phyloP scores from a whole-genome alignment of 2,888 invertebrate species.

The Megamerina dolium region DNA sequence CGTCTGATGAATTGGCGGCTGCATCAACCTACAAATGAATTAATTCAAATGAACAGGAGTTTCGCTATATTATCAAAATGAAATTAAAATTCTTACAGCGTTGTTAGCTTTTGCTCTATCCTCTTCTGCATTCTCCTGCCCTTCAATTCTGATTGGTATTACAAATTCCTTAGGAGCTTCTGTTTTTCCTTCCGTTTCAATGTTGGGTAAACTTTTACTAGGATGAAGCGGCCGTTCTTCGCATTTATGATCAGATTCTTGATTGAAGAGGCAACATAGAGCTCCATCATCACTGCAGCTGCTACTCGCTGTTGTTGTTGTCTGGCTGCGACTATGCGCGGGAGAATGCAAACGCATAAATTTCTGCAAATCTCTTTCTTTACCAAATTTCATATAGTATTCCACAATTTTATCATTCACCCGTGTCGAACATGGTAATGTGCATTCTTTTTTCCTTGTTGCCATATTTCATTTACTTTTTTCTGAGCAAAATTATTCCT shows the following conservation, averaged over 20 bases:
- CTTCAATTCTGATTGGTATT: constrained; percentile 16
- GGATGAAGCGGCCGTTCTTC: too few relatives aligned
- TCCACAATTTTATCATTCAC: constrained; percentile 51
- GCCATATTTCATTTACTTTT: too few relatives aligned
- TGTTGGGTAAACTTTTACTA: too few relatives aligned
- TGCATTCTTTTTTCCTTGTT: not conserved
- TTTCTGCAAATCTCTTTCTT: constrained; percentile 61
- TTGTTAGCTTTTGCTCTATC: constrained; percentile 6
- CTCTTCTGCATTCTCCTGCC: constrained; percentile 10
- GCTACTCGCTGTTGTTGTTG: constrained; percentile 11
- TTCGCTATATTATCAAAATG: not conserved
- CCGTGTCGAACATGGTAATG: constrained; percentile 23
- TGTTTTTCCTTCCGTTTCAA: too few relatives aligned
- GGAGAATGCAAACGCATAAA: constrained; percentile 53
- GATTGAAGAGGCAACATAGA: constrained; percentile 7
- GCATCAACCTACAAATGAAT: not conserved
- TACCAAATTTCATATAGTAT: constrained; percentile 64
- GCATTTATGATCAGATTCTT: too few relatives aligned
- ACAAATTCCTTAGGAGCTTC: not conserved
- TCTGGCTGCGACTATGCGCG: constrained; percentile 6
- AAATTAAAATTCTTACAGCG: not conserved
- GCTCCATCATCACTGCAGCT: constrained; percentile 14
- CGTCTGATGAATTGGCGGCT: too few relatives aligned
- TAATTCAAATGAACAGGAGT: not conserved
- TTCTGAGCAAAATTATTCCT: too few relatives aligned